These are phyloP conservation scores for Tricholaema leucomelas DNA, from an alignment of 2,113 vertebrate genomes.

Conservation along the genomic window DNA sequence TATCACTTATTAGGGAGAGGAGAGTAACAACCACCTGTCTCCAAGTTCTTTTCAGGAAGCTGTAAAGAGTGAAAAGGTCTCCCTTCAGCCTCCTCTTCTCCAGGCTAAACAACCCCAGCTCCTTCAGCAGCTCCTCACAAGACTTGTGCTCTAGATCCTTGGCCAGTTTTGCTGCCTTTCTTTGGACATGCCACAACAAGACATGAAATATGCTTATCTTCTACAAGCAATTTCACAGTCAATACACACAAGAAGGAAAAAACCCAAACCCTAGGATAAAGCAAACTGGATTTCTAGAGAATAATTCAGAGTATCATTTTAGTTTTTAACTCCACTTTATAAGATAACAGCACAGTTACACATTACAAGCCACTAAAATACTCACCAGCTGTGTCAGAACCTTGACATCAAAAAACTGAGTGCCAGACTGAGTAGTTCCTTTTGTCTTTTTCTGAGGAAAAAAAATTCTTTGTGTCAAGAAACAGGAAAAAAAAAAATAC, in stretches of 20 bases:
- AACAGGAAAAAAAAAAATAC: neutral
- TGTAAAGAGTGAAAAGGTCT: too few relatives aligned
- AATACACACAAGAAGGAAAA: neutral
- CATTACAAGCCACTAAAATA: neutral
- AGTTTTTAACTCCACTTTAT: neutral
- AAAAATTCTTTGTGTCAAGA: neutral
- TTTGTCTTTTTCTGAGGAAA: slow-evolving; percentile 80
- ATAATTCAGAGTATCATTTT: neutral
- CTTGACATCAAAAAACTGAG: slow-evolving; percentile 75
- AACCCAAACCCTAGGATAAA: neutral
- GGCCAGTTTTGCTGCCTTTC: too few relatives aligned
- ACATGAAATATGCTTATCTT: neutral
- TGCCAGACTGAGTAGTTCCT: slow-evolving; percentile 55
- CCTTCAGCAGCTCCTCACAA: too few relatives aligned
- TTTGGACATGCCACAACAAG: neutral
- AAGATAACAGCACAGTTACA: neutral
- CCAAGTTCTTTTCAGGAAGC: too few relatives aligned
- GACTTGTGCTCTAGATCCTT: too few relatives aligned
- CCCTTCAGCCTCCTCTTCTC: too few relatives aligned
- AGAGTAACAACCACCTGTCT: too few relatives aligned
- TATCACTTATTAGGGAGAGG: too few relatives aligned
- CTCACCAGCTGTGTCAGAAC: slow-evolving; percentile 86
- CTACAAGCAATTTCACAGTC: neutral
- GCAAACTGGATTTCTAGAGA: neutral
- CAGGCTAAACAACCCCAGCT: too few relatives aligned